These are phyloP conservation scores for Suncus etruscus DNA, from an alignment of 2,113 vertebrate genomes.

Conservation along the genomic window DNA sequence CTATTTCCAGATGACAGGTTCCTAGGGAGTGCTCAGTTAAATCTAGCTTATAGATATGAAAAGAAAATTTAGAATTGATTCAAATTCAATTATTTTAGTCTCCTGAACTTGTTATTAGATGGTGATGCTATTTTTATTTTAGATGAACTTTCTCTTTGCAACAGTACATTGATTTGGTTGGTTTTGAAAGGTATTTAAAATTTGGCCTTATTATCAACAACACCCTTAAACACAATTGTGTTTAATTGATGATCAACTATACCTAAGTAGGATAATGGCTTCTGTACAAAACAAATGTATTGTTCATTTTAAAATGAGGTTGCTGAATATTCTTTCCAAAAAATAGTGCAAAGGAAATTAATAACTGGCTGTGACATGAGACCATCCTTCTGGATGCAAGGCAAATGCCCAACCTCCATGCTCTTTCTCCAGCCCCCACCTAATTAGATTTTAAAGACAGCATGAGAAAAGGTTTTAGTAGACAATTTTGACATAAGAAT, in stretches of 20 bases:
- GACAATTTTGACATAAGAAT: no score
- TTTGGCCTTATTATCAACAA: neutral
- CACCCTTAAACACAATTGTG: neutral
- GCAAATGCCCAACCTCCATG: no score
- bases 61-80: constrained; percentile 11
- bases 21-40: constrained; percentile 40
- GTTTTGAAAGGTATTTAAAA: constrained; percentile 24
- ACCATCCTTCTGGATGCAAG: no score
- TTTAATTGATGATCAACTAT: neutral
- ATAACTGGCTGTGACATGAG: no score
- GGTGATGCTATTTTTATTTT: constrained; percentile 22
- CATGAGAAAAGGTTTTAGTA: no score
- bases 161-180: constrained; percentile 28
- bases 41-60: constrained; percentile 6
- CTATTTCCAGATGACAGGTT: constrained; percentile 43
- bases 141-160: neutral
- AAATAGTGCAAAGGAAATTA: no score
- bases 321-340: neutral
- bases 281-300: neutral
- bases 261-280: neutral
- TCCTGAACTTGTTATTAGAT: constrained; percentile 25
- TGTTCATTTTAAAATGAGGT: constrained; percentile 14
- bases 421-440: no score
- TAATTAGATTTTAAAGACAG: no score
- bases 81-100: neutral